These are phyloP conservation scores for Drosophila putrida DNA, from an alignment of 2,888 invertebrate species.

Conservation along the genomic window DNA sequence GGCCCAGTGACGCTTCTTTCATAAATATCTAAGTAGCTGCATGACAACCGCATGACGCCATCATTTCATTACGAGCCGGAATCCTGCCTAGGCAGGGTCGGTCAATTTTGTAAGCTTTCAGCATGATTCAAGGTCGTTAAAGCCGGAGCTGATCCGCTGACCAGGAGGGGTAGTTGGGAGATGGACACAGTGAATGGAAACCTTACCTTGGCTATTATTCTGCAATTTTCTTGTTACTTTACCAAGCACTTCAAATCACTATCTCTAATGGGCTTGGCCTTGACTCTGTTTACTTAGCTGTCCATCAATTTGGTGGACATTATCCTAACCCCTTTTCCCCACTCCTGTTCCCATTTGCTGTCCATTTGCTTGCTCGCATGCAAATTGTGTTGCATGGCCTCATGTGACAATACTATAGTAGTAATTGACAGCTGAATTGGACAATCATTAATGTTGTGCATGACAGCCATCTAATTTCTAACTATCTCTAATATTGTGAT, in stretches of 20 bases:
- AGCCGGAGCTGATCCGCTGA: slow-evolving; percentile 16
- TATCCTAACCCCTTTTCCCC: slow-evolving; percentile 15
- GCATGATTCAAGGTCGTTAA: slow-evolving; percentile 28
- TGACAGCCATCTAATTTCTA: slow-evolving; percentile 13
- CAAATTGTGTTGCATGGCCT: slow-evolving; percentile 49
- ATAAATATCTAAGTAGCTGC: slow-evolving; percentile 73
- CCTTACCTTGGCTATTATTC: slow-evolving; percentile 42
- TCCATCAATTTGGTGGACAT: slow-evolving; percentile 22
- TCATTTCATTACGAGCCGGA: slow-evolving; percentile 19
- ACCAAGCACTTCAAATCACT: slow-evolving; percentile 11
- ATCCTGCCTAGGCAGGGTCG: slow-evolving; percentile 10
- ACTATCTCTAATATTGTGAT: slow-evolving; percentile 4
- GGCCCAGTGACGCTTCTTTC: slow-evolving; percentile 46
- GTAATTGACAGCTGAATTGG: slow-evolving; percentile 53
- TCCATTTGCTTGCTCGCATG: slow-evolving; percentile 32
- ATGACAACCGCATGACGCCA: slow-evolving; percentile 61
- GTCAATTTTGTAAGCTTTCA: slow-evolving; percentile 28
- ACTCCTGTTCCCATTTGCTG: slow-evolving; percentile 9
- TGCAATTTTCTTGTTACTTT: slow-evolving; percentile 67
- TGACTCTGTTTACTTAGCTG: slow-evolving; percentile 33
- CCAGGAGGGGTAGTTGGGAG: not conserved
- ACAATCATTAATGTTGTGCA: slow-evolving; percentile 31
- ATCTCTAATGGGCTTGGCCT: slow-evolving; percentile 47
- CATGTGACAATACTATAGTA: slow-evolving; percentile 46
- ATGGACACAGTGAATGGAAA: not conserved